Evolutionary conservation across 2,797 vertebrate species (phyloP).

Genomic region (Threskiornis aethiopicus): DNA sequence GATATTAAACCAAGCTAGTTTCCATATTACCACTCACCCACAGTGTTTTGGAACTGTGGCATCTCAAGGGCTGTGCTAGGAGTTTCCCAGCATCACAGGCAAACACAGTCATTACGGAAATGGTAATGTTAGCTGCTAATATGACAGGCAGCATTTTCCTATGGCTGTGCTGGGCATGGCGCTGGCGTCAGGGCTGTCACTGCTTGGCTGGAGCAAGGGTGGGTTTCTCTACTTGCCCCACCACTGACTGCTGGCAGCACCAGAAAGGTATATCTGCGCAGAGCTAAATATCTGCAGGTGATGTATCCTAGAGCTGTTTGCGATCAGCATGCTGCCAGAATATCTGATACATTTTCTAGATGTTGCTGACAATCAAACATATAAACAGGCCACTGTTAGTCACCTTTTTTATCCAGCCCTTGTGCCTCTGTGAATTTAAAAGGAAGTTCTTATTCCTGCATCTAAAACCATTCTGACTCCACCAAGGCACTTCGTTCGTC

Average conservation of each 20-base stretch:
- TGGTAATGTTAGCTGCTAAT: neutral
- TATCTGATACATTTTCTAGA: neutral
- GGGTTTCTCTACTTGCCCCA: neutral
- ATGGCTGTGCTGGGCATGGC: neutral
- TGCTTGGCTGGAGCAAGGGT: neutral
- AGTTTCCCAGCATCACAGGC: neutral
- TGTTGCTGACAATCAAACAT: neutral
- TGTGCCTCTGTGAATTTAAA: neutral
- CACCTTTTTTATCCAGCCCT: neutral
- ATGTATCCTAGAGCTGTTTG: neutral
- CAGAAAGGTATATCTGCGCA: neutral
- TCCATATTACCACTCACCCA: neutral
- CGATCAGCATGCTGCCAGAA: neutral
- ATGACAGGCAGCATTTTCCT: neutral
- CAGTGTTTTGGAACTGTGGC: neutral
- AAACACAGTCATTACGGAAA: neutral
- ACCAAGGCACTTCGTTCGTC: neutral
- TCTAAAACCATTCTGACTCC: neutral
- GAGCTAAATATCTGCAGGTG: neutral
- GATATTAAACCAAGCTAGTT: neutral
- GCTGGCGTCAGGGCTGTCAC: fast-evolving
- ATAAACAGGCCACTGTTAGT: neutral
- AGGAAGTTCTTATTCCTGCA: neutral
- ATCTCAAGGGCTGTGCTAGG: neutral
- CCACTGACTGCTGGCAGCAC: neutral